Conservation (phyloP, 2,797 vertebrate genomes). For the Melopsittacus undulatus region DNA sequence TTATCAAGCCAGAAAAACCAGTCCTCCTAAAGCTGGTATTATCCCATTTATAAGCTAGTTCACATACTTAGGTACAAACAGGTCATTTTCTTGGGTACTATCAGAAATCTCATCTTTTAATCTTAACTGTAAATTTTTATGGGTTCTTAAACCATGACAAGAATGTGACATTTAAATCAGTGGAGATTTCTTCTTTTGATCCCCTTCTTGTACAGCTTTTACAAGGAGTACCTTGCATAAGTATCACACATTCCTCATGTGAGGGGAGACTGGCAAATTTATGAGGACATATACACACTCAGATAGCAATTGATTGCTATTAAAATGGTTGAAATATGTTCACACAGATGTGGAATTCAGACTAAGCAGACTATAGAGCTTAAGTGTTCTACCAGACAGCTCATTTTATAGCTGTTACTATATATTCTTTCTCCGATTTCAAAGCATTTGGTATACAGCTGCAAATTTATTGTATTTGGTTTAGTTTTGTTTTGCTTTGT, state of each 20-base stretch:
- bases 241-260: neutral
- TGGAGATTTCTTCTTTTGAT: conserved; percentile 24
- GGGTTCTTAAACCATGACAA: conserved; percentile 17
- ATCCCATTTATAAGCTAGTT: neutral
- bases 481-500: neutral
- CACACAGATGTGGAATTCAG: conserved; percentile 27
- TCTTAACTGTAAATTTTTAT: conserved; percentile 42
- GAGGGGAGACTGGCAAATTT: conserved; percentile 22
- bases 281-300: neutral
- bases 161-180: conserved; percentile 47
- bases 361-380: neutral
- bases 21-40: neutral
- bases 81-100: conserved; percentile 21
- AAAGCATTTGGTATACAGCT: neutral
- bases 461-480: conserved; percentile 9
- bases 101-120: conserved; percentile 28
- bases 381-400: neutral
- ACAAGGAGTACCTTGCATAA: conserved; percentile 10
- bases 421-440: neutral
- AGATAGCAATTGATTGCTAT: neutral
- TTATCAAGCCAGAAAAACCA: conserved; percentile 20
- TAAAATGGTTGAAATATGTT: conserved; percentile 19
- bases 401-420: conserved; percentile 43
- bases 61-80: neutral
- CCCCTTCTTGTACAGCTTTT: conserved; percentile 12